These are phyloP conservation scores for Cartodere bifasciata DNA, from an alignment of 2,888 invertebrate genomes.

Conservation along the genomic window DNA sequence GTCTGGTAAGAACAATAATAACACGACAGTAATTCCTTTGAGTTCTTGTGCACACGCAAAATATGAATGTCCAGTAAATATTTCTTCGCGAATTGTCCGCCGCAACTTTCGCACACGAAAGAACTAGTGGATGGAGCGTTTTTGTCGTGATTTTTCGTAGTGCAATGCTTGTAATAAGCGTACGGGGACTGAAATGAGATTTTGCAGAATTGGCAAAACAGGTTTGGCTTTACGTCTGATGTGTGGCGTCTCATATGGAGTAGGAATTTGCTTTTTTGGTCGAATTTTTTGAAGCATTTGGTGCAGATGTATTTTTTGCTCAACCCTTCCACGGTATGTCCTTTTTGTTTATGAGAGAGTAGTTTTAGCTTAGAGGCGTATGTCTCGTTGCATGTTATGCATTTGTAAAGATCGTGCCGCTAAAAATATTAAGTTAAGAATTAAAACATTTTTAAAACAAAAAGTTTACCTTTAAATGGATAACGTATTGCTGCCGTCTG, in stretches of 20 bases:
- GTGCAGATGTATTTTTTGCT: constrained; percentile 18
- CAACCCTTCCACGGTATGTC: constrained; percentile 19
- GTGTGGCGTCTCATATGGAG: constrained; percentile 18
- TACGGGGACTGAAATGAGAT: constrained; percentile 18
- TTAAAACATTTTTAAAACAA: not conserved
- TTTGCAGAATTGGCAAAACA: constrained; percentile 21
- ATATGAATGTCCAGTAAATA: constrained; percentile 27
- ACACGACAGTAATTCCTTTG: constrained; percentile 23
- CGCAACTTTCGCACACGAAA: constrained; percentile 26
- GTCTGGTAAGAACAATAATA: constrained; percentile 28
- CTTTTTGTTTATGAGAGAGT: constrained; percentile 17
- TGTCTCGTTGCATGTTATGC: constrained; percentile 26
- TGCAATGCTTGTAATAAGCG: constrained; percentile 20
- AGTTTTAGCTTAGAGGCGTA: constrained; percentile 26
- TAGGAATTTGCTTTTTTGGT: constrained; percentile 15
- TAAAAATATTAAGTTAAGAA: constrained; percentile 14
- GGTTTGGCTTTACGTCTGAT: constrained; percentile 15
- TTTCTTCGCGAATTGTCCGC: constrained; percentile 27
- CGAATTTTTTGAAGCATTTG: constrained; percentile 18
- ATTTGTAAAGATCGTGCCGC: constrained; percentile 29
- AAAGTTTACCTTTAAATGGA: constrained; percentile 23
- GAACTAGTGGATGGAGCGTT: constrained; percentile 19
- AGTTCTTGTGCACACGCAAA: constrained; percentile 25
- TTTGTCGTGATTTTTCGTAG: constrained; percentile 19
- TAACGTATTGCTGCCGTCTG: constrained; percentile 26